A percentile compares a stretch with the other conserved stretches of the same genome.
Conservation (phyloP, 2,113 vertebrate species). For the Nansenia antarctica region DNA sequence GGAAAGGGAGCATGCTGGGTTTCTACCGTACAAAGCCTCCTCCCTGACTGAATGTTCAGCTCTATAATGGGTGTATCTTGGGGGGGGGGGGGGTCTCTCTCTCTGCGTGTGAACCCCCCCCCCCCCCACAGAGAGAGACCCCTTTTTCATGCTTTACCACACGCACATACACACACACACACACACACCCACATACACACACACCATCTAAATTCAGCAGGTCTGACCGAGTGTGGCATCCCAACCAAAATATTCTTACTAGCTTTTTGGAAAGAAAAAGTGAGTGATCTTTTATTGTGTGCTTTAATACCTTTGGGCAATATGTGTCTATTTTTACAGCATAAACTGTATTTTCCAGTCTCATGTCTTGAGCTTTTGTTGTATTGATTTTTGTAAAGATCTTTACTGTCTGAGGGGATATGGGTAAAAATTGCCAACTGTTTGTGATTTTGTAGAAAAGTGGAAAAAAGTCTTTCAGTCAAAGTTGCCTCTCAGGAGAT, state of each 20-base stretch:
- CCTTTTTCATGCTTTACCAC: slow-evolving; percentile 1
- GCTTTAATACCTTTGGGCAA: slow-evolving; percentile 59
- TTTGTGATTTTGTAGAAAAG: slow-evolving; percentile 45
- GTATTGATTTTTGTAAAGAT: slow-evolving; percentile 40
- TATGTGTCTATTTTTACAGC: slow-evolving; percentile 69
- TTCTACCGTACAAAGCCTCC: slow-evolving; percentile 39
- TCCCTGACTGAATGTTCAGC: slow-evolving; percentile 51
- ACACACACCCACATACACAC: slow-evolving; percentile 37
- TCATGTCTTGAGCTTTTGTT: slow-evolving; percentile 24
- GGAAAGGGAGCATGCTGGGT: slow-evolving; percentile 60
- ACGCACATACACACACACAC: slow-evolving; percentile 17
- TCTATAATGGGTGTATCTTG: slow-evolving; percentile 40
- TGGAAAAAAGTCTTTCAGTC: slow-evolving; percentile 15
- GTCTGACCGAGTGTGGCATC: slow-evolving; percentile 72
- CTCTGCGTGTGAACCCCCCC: slow-evolving; percentile 21
- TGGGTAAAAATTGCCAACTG: slow-evolving; percentile 24
- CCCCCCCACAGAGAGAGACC: slow-evolving; percentile 45
- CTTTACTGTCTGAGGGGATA: slow-evolving; percentile 1
- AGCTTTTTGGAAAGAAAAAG: slow-evolving; percentile 46
- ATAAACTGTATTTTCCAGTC: slow-evolving; percentile 48
- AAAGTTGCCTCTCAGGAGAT: slow-evolving; percentile 66
- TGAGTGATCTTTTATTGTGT: slow-evolving; percentile 47
- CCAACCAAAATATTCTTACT: slow-evolving; percentile 60
- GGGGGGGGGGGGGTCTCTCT: slow-evolving; percentile 22
- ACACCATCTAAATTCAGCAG: slow-evolving; percentile 71